Percentiles rank a stretch among this genome's conserved stretches.
These are phyloP conservation scores for Heteromormyrus szaboi DNA, from an alignment of 2,797 vertebrate genomes.

Conservation along the genomic window DNA sequence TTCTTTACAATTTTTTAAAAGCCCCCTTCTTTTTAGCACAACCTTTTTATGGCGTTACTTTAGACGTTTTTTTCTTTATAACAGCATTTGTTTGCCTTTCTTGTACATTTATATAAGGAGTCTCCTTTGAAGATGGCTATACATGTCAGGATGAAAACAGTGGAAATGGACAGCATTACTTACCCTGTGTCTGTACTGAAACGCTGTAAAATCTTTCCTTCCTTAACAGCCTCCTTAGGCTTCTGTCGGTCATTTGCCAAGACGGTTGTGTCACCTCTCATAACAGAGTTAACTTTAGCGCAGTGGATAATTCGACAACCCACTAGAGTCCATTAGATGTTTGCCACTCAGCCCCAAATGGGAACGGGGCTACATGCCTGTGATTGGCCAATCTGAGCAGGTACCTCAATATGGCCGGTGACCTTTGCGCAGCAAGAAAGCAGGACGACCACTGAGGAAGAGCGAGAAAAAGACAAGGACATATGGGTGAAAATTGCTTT, in stretches of 20 bases:
- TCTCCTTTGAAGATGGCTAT: not conserved
- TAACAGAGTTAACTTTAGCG: conserved; percentile 59
- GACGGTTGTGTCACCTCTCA: conserved; percentile 33
- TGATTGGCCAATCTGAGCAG: not conserved
- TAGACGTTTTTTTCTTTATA: not conserved
- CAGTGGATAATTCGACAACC: conserved; percentile 39
- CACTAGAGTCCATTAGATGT: conserved; percentile 56
- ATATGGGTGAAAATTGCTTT: not conserved
- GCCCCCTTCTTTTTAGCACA: not conserved
- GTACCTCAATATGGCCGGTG: not conserved
- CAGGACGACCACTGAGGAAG: not conserved
- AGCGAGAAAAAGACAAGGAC: conserved; percentile 1
- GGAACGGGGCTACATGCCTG: not conserved
- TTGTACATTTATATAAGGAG: not conserved
- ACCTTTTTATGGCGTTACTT: not conserved
- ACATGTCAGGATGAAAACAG: not conserved
- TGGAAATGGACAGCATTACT: not conserved
- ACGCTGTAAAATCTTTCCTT: conserved; percentile 34
- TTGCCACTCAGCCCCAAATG: conserved; percentile 48
- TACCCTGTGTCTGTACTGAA: not conserved
- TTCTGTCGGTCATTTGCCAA: not conserved
- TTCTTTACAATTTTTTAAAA: not conserved
- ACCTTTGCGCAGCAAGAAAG: conserved; percentile 4
- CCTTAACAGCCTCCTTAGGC: conserved; percentile 36
- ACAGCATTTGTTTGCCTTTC: not conserved